A percentile compares a stretch with the other conserved stretches of the same genome.
Evolutionary conservation across 2,888 invertebrate species (phyloP).

Genomic region (Lucinisca nassula): DNA sequence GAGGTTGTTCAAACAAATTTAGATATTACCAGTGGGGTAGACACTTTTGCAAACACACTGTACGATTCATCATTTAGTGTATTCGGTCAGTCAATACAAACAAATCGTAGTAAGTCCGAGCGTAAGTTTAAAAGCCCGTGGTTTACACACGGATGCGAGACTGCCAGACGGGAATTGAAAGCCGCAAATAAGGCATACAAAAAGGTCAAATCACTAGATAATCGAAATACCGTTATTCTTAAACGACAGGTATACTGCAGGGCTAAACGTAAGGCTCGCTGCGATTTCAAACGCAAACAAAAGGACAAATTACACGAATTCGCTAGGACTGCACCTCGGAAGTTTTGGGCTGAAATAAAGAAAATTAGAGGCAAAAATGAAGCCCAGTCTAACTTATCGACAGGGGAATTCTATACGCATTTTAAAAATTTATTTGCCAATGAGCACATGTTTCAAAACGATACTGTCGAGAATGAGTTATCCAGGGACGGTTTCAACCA

Average conservation of each 20-base stretch:
- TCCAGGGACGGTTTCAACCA: too few relatives aligned
- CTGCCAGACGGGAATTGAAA: background rate
- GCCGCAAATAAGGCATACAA: background rate
- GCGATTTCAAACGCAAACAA: background rate
- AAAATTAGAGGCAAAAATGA: background rate
- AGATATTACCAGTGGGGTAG: background rate
- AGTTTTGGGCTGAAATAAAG: background rate
- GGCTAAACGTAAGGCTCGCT: background rate
- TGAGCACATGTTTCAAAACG: too few relatives aligned
- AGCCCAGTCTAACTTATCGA: background rate
- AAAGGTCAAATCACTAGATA: background rate
- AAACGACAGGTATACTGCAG: background rate
- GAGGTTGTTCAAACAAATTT: background rate
- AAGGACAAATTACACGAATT: background rate
- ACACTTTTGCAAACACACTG: background rate
- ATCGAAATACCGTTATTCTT: background rate
- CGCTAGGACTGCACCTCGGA: background rate
- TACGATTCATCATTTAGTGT: background rate
- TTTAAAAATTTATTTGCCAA: too few relatives aligned
- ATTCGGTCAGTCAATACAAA: background rate
- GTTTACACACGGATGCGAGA: background rate
- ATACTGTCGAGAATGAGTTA: too few relatives aligned
- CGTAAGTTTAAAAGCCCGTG: background rate
- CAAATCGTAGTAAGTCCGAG: background rate
- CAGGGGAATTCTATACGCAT: background rate